These are phyloP conservation scores for Mesorhabditis sp. DNA, from an alignment of 2,888 invertebrate species.

Conservation along the genomic window DNA sequence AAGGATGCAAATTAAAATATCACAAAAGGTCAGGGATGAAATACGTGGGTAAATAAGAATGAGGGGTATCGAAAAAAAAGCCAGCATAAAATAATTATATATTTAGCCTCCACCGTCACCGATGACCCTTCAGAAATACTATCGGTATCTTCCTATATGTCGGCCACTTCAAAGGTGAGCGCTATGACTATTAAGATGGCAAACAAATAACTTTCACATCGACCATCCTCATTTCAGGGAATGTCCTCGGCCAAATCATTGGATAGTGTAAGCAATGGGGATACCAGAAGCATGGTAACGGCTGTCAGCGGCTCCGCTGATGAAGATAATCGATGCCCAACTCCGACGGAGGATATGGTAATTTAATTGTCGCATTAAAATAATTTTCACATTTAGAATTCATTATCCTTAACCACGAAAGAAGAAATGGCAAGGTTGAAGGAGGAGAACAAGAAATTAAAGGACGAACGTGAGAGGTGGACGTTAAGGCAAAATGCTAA, in stretches of 20 bases:
- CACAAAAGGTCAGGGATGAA: too few species aligned
- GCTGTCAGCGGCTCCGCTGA: constrained; percentile 36
- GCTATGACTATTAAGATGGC: neutral
- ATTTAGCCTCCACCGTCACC: constrained; percentile 3
- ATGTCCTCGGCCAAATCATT: constrained; percentile 49
- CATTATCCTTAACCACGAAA: constrained; percentile 67
- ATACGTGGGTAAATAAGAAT: too few species aligned
- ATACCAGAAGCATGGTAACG: constrained; percentile 38
- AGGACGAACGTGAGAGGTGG: constrained; percentile 33
- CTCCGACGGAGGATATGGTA: constrained; percentile 50
- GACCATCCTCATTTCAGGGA: constrained; percentile 16
- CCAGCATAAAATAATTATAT: neutral
- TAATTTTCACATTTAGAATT: constrained; percentile 47
- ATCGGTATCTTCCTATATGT: constrained; percentile 51
- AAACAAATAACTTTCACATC: constrained; percentile 11
- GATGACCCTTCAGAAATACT: constrained; percentile 21
- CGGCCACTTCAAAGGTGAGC: constrained; percentile 46
- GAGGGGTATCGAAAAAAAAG: too few species aligned
- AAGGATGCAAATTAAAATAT: too few species aligned
- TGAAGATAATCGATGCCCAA: constrained; percentile 47
- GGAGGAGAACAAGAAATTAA: constrained; percentile 42
- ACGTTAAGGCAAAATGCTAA: constrained; percentile 10
- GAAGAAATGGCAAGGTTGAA: constrained; percentile 65
- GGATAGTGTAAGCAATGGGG: constrained; percentile 38
- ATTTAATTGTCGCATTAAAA: constrained; percentile 9